Evolutionary conservation across 2,888 invertebrate genomes (phyloP).

Genomic region (Bedellia somnulentella): DNA sequence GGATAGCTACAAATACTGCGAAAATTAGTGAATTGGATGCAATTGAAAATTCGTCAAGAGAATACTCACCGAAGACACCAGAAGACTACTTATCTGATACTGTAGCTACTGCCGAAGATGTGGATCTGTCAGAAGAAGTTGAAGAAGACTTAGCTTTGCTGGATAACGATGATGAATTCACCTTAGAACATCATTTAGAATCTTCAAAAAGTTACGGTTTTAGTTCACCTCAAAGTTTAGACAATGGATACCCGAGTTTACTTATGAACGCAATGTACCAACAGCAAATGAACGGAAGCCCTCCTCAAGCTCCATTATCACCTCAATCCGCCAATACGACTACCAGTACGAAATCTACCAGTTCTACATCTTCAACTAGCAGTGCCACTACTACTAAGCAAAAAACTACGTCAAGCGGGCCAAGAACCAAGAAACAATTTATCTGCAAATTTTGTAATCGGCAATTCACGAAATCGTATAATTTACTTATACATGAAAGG

Average conservation of each 20-base stretch:
- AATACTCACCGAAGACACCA: slow-evolving; percentile 47
- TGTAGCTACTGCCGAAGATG: slow-evolving; percentile 59
- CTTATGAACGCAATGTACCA: slow-evolving; percentile 70
- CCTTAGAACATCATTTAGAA: slow-evolving; percentile 59
- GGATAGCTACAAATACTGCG: slow-evolving; percentile 61
- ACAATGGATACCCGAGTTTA: slow-evolving; percentile 70
- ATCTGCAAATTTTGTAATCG: slow-evolving; percentile 98
- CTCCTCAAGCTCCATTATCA: slow-evolving; percentile 44
- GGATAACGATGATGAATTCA: slow-evolving; percentile 73
- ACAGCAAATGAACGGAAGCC: slow-evolving; percentile 53
- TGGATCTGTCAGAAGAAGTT: slow-evolving; percentile 70
- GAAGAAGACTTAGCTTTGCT: slow-evolving; percentile 75
- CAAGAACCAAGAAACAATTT: slow-evolving; percentile 95
- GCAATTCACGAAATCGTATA: slow-evolving; percentile 97
- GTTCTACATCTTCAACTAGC: slow-evolving; percentile 43
- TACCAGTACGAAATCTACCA: slow-evolving; percentile 39
- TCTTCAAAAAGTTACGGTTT: slow-evolving; percentile 43
- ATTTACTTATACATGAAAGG: slow-evolving; percentile 94
- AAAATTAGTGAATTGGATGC: slow-evolving; percentile 50
- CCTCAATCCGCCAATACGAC: slow-evolving; percentile 41
- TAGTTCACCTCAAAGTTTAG: slow-evolving; percentile 59
- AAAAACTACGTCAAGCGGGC: slow-evolving; percentile 60
- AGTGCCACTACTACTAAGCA: slow-evolving; percentile 50
- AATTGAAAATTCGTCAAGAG: slow-evolving; percentile 30
- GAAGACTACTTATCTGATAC: slow-evolving; percentile 54